Evolutionary conservation across 2,888 invertebrate genomes (phyloP), one percentile per base, ranked within the genome.

Genomic region (Penaeus monodon): DNA sequence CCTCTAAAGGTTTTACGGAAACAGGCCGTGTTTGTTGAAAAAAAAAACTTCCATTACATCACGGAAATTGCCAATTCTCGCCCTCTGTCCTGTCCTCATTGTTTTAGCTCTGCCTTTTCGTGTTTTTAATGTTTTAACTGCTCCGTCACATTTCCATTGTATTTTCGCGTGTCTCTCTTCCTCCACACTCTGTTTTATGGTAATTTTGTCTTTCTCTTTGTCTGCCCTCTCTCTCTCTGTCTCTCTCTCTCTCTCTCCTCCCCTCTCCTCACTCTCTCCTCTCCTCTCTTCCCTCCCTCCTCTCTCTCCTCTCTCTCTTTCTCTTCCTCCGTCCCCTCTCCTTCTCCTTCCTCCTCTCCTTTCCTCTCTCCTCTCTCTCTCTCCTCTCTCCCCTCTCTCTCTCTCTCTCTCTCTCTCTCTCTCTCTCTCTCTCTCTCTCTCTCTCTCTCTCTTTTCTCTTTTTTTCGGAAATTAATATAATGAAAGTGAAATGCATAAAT

Each of bases 171-270:
- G 17, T 57, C 17, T 57, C 57, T 57, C 57, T 17, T 14, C 17
- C 57, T 10, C 57, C 12, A 14, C 57, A 14, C 14, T 17, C 57
- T 57, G 57, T 20, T 57, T 57, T 17, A 44, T 44, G 44, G 44
- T 44, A 4, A 20, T 57, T 57, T 57, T 57, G 57, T 57, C 17
- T 57, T 17, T 57, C 57, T 17, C 17, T 57, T 17, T 57, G 17
- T 44, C 8, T 44, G 10, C 38, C 90, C 89, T 29, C 90, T 91
- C 68, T 91, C 92, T 90, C 33, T 17, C 38, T 49, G 7, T 17
- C 49, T 49, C 17, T 78, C n/a, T 66, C 2, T 44, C 8, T 17
- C 57, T 57, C 57, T 17, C 57, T 57, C 14, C 10, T 1, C 10
- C 10, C 10, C 49, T 90, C 89, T 29, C 90, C 91, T 65, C 91